Evolutionary conservation across 2,797 vertebrate species (phyloP), one percentile per base, ranked within the genome.

Genomic region (Mormyrops boulengeri): DNA sequence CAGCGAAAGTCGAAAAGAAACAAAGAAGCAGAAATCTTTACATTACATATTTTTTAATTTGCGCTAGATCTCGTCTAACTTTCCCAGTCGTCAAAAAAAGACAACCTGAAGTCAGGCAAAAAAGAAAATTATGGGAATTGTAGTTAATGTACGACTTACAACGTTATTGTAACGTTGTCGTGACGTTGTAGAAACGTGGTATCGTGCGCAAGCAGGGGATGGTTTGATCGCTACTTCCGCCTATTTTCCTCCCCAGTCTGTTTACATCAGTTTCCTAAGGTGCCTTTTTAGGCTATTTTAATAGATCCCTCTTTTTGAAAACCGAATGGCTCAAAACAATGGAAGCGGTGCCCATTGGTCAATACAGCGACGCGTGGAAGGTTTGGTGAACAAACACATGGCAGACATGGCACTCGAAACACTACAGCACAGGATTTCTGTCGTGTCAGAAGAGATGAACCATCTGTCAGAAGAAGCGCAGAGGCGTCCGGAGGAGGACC

Each of bases 171-270:
- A 93, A 93, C 91, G 91, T 93, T 94, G 60, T 69, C 5, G 86
- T 94, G 94, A 94, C 94, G 94, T 94, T 94, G 88, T 30, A 88
- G 89, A 91, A 94, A 93, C 93, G 94, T 93, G 92, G 91, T 91
- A 90, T 91, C 90, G 88, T 90, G 89, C 87, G 88, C 88, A 90
- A 87, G 60, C 89, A 88, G 41, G 89, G 41, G 52, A 84, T 87
- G 86, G 86, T 89, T 92, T 85, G 84, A 89, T 34, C 90, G 89
- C 86, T 90, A 91, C 92, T 94, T 94, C 94, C 93, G 93, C 90
- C 73, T 91, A 34, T 91, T 82, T 90, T 88, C 44, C 77, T 86
- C 62, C 88, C 69, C 41, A 87, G 49, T 62, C 52, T 87, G 89
- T 89, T 73, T 88, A 88, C 30, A 88, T 88, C 87, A 41, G 62